Conservation (phyloP, 2,888 invertebrate species). For the Thelaira solivaga region DNA sequence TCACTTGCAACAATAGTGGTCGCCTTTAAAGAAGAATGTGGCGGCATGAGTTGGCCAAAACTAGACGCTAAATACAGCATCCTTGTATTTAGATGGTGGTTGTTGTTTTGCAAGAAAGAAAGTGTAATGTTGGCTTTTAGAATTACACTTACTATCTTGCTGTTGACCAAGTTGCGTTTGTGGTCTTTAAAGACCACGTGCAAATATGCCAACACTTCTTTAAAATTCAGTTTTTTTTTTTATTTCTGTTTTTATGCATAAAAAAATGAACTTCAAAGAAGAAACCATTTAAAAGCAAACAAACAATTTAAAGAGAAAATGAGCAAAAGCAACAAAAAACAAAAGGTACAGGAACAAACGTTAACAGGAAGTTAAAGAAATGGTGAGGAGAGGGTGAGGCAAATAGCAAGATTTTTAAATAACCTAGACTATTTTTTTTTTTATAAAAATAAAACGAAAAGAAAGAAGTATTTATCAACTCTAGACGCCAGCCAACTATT, state of each 20-base stretch:
- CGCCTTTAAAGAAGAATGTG: not conserved
- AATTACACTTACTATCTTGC: not conserved
- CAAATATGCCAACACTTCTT: conserved; percentile 54
- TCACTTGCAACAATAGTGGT: conserved; percentile 1
- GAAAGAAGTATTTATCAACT: not conserved
- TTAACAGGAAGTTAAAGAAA: conserved; percentile 17
- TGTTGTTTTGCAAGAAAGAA: conserved; percentile 14
- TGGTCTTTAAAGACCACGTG: conserved; percentile 51
- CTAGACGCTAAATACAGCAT: conserved; percentile 17
- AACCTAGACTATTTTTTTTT: conserved; percentile 33
- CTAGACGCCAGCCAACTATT: conserved; percentile 37
- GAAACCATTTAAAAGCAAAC: conserved; percentile 9
- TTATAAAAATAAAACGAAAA: not conserved
- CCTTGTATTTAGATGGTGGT: too few species aligned
- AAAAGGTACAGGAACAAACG: conserved; percentile 26
- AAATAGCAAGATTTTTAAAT: conserved; percentile 37
- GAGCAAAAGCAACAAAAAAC: not conserved
- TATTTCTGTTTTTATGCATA: not conserved
- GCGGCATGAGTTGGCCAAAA: conserved; percentile 31
- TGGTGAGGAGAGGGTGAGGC: too few species aligned
- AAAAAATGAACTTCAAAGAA: not conserved
- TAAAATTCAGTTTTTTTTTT: not conserved
- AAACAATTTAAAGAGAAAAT: not conserved
- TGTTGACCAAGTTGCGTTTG: conserved; percentile 49
- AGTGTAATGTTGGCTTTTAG: not conserved